Evolutionary conservation across 2,888 invertebrate genomes (phyloP).

Genomic region (Eilema sororculum): DNA sequence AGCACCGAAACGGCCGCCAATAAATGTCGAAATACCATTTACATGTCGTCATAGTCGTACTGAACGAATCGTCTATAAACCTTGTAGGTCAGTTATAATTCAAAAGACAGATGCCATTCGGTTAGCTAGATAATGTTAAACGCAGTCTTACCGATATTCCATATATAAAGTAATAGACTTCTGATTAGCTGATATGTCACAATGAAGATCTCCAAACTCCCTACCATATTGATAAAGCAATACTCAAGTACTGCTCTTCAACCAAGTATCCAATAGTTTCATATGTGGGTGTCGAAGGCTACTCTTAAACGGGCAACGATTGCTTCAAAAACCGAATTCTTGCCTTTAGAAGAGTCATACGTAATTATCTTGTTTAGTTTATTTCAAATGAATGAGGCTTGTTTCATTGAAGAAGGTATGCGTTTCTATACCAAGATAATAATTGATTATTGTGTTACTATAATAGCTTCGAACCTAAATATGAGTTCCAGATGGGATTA

Average conservation of each 20-base stretch:
- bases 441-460: background rate
- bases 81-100: slow-evolving; percentile 50
- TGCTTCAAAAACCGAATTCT: slow-evolving; percentile 9
- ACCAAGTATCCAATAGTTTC: slow-evolving; percentile 45
- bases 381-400: background rate
- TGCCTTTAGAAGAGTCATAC: background rate
- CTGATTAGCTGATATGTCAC: slow-evolving; percentile 44
- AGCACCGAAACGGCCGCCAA: slow-evolving; percentile 25
- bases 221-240: slow-evolving; percentile 59
- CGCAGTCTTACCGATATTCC: slow-evolving; percentile 61
- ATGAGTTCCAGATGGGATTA: background rate
- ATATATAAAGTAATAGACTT: slow-evolving; percentile 51
- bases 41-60: slow-evolving; percentile 47
- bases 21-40: slow-evolving; percentile 39
- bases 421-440: background rate
- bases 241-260: slow-evolving; percentile 52
- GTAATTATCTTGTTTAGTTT: background rate
- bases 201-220: slow-evolving; percentile 44
- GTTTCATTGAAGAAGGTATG: background rate
- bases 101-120: slow-evolving; percentile 6
- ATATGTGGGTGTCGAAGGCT: slow-evolving; percentile 62
- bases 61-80: slow-evolving; percentile 33
- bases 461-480: background rate
- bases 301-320: slow-evolving; percentile 28
- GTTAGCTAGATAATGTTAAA: background rate